Evolutionary conservation across 2,797 vertebrate species (phyloP).

Genomic region (Scleropages formosus): DNA sequence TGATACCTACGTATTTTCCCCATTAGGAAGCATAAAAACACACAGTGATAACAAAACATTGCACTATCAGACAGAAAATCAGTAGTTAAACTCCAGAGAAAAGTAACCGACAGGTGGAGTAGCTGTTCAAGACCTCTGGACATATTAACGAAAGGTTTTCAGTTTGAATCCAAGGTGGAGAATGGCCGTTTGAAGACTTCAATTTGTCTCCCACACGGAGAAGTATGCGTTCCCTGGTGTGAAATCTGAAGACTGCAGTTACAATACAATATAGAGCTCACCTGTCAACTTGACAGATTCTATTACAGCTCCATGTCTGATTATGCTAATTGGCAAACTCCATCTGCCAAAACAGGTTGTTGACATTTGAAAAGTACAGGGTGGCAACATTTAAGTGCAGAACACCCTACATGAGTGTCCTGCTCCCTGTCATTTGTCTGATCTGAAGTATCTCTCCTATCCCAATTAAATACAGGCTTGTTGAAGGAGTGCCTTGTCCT

Average conservation of each 20-base stretch:
- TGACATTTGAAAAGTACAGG: not conserved
- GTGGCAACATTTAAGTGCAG: no score
- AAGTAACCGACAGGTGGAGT: not conserved
- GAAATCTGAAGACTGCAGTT: not conserved
- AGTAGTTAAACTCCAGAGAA: not conserved
- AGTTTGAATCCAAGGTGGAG: not conserved
- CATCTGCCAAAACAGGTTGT: not conserved
- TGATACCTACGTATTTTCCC: not conserved
- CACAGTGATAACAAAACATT: no score
- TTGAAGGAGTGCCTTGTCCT: not conserved
- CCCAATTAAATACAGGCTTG: not conserved
- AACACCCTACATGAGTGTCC: not conserved
- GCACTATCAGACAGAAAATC: constrained; percentile 2
- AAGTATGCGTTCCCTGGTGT: not conserved
- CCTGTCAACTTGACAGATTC: not conserved
- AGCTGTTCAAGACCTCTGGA: not conserved
- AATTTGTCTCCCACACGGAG: not conserved
- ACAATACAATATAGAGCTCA: not conserved
- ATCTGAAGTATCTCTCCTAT: not conserved
- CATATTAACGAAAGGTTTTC: not conserved
- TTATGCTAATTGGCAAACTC: constrained; percentile 1
- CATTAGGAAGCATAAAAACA: constrained; percentile 4
- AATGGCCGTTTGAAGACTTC: not conserved
- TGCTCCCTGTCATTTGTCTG: not conserved
- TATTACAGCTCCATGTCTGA: not conserved